Evolutionary conservation across 2,888 invertebrate genomes (phyloP).

Genomic region (Oligia fasciuncula): DNA sequence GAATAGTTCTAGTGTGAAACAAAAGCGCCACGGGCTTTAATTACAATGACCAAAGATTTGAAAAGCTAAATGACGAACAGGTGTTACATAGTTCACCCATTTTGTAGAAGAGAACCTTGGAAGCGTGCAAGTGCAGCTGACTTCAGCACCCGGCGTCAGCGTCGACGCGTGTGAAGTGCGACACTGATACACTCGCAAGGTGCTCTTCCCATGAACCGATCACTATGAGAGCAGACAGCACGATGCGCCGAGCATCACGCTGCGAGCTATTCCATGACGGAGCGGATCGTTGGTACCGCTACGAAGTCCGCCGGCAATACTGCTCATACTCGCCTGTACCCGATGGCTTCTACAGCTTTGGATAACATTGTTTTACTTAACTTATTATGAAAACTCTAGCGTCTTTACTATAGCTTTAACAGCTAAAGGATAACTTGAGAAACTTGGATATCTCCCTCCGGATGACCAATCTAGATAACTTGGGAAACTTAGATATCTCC

Average conservation of each 20-base stretch:
- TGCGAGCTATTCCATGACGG: background rate
- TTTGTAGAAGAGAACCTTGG: slow-evolving; percentile 31
- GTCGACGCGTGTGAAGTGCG: background rate
- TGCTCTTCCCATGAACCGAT: background rate
- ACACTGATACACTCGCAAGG: background rate
- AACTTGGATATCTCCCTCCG: no score
- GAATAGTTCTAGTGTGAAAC: slow-evolving; percentile 29
- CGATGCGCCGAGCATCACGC: background rate
- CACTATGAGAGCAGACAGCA: background rate
- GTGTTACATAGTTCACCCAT: slow-evolving; percentile 21
- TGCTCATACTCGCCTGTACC: slow-evolving; percentile 15
- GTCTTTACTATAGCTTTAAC: slow-evolving; percentile 32
- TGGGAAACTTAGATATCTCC: no score
- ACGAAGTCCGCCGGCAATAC: background rate
- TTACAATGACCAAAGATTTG: slow-evolving; percentile 35
- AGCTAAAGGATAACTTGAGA: slow-evolving; percentile 20
- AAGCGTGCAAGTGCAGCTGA: background rate
- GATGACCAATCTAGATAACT: no score
- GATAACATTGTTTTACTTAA: slow-evolving; percentile 23
- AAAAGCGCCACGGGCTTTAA: slow-evolving; percentile 33
- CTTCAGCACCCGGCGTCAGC: background rate
- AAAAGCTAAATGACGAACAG: slow-evolving; percentile 38
- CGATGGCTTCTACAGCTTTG: slow-evolving; percentile 12
- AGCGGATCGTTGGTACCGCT: background rate
- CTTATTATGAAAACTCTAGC: slow-evolving; percentile 46